These are phyloP conservation scores for Lepus americanus DNA, from an alignment of 2,113 vertebrate genomes.

Conservation along the genomic window DNA sequence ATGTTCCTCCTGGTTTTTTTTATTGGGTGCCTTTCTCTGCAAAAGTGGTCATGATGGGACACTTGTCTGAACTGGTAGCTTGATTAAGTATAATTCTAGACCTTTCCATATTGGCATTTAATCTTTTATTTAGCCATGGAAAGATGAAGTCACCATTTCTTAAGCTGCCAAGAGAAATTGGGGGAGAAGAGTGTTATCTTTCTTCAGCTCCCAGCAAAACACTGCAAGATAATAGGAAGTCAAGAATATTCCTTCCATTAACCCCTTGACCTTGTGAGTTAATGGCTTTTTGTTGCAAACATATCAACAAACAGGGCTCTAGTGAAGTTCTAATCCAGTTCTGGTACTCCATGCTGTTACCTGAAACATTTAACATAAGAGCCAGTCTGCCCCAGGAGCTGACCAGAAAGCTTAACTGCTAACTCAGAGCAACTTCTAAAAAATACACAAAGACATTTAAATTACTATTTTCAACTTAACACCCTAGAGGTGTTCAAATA, in stretches of 20 bases:
- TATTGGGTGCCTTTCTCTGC: constrained; percentile 54
- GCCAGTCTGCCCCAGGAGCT: not conserved
- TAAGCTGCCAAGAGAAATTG: constrained; percentile 82
- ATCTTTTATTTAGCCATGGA: constrained; percentile 85
- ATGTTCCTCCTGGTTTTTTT: constrained; percentile 64
- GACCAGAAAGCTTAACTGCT: not conserved
- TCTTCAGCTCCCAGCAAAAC: constrained; percentile 77
- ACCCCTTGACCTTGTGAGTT: constrained; percentile 87
- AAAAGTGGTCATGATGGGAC: constrained; percentile 73
- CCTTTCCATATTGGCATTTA: constrained; percentile 84
- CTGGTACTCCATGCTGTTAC: constrained; percentile 23
- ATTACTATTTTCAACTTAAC: fast-evolving
- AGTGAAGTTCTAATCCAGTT: constrained; percentile 74
- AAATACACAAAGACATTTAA: not conserved
- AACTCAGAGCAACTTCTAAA: not conserved
- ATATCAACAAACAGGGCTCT: constrained; percentile 81
- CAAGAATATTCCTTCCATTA: constrained; percentile 88
- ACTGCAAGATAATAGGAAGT: constrained; percentile 83
- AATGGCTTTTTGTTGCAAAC: constrained; percentile 85
- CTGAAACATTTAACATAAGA: constrained; percentile 64
- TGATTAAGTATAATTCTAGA: constrained; percentile 79
- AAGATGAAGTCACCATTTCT: constrained; percentile 84
- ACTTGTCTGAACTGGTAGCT: constrained; percentile 47
- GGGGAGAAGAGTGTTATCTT: constrained; percentile 79
- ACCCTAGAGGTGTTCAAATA: not conserved